Base-by-base conservation (phyloP, 92 coral and sea anemone species). In the Bergia sp. region DNA sequence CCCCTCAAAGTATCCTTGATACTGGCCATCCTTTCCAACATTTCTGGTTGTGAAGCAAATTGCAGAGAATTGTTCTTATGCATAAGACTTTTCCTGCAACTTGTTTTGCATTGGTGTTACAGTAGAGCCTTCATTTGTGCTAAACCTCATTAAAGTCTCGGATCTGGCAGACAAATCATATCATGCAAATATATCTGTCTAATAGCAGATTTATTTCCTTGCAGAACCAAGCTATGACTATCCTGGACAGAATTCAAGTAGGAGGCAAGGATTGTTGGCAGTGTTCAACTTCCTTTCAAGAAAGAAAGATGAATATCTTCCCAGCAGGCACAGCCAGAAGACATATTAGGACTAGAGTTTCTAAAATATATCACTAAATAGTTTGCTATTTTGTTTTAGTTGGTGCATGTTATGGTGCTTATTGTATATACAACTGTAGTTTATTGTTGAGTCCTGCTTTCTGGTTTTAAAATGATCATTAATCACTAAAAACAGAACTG, bases 231-330 rank as follows among this genome's bases (percentile, higher is more conserved):
- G 82, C 77, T 97, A 80, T 89, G 94, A 93, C 72, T 97, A 94
- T 82, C 95, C 96, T 49, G 99, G 99, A 40, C 94, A 94, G 83
- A 89, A 58, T 44, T 90, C 99, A 16, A 89, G 90, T 43, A 90
- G 94, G 82, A 90, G 98, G 29, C 97, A 92, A 61, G 98, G 99
- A 74, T 90, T 97, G 76, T 86, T 97, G 61, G 99, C 99, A 23
- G 53, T 97, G 37, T 97, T 97, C 86, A 94, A 90, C 86, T 97
- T 94, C 89, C 74, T 97, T 71, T 94, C 94, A 73, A 90, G 90
- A 75, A 95, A 95, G 88, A 95, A 93, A 43, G 98, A 95, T 45
- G 92, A 90, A 40, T 95, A 93, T 82, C 87, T 95, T 23, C 98
- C 98, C 0, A 95, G 96, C 58, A 95, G 98, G 85, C 87, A 84